Conservation (phyloP, 2,797 vertebrate species). For the Etheostoma nigrum region DNA sequence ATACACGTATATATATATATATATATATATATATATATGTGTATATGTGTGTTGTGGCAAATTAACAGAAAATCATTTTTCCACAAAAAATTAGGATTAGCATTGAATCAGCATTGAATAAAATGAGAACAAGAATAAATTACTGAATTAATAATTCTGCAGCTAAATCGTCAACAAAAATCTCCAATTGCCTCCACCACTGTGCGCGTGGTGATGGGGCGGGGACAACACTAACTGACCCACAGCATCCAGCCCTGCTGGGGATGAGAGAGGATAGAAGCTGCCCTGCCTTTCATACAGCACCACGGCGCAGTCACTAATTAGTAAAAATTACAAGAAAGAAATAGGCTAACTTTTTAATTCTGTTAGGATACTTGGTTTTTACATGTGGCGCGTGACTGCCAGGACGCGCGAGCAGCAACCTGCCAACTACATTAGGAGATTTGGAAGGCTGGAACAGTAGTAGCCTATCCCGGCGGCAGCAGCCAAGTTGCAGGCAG, state of each 20-base stretch:
- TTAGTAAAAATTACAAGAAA: conserved; percentile 11
- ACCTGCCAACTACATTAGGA: conserved; percentile 29
- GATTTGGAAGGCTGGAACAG: conserved; percentile 41
- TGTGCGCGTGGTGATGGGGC: conserved; percentile 62
- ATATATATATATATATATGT: no score
- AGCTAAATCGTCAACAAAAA: not conserved
- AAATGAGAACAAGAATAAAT: not conserved
- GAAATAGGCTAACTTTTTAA: conserved; percentile 52
- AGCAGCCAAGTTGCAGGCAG: conserved; percentile 60
- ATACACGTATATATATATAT: no score
- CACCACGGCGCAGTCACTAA: conserved; percentile 34
- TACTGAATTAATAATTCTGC: not conserved
- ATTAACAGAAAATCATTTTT: not conserved
- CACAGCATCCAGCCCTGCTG: conserved; percentile 64
- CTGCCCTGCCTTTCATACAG: conserved; percentile 47
- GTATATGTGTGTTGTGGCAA: not conserved
- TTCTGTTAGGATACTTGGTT: conserved; percentile 9
- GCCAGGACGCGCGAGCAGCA: conserved; percentile 22
- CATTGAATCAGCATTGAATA: no score
- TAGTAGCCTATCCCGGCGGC: conserved; percentile 46
- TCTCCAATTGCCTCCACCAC: conserved; percentile 26
- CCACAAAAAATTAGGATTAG: not conserved
- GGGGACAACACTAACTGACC: conserved; percentile 71
- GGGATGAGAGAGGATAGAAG: conserved; percentile 70
- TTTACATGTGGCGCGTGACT: conserved; percentile 13